Percentiles rank a stretch among this genome's conserved stretches.
These are phyloP conservation scores for Acrocephalus arundinaceus DNA, from an alignment of 2,113 vertebrate genomes.

Conservation along the genomic window DNA sequence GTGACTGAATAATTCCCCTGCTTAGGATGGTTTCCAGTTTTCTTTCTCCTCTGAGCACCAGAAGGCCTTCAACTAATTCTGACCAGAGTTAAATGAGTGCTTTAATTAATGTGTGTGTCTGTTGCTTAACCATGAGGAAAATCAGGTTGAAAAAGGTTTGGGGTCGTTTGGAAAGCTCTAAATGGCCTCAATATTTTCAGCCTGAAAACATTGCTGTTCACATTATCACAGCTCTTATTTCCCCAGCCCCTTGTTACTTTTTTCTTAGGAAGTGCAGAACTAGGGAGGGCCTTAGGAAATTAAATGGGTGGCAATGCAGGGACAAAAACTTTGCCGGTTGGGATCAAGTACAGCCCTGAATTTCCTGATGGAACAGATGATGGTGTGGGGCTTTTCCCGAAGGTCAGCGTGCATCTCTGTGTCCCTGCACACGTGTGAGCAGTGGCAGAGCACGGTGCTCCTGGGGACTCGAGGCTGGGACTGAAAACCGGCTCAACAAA, in stretches of 20 bases:
- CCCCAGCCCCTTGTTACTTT: neutral
- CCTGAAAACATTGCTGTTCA: neutral
- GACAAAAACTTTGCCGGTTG: rapidly evolving
- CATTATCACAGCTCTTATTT: neutral
- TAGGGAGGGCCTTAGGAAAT: neutral
- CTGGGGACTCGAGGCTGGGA: neutral
- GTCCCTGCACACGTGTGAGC: rapidly evolving
- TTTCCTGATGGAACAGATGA: rapidly evolving
- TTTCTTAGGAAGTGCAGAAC: neutral
- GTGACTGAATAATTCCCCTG: neutral
- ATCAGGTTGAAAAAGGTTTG: constrained; percentile 16
- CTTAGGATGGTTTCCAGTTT: neutral
- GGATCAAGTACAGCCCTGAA: neutral
- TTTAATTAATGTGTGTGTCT: constrained; percentile 41
- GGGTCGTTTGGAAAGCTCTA: constrained; percentile 22
- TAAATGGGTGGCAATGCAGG: neutral
- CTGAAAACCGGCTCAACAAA: neutral
- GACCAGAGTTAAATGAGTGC: neutral
- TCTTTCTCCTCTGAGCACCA: neutral
- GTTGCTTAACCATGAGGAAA: constrained; percentile 54
- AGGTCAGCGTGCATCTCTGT: neutral
- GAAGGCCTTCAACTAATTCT: neutral
- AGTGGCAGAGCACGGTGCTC: rapidly evolving
- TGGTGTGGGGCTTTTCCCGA: rapidly evolving
- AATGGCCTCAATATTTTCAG: constrained; percentile 27